Conservation (phyloP, 1,140 invertebrate genomes). For the Wasmannia auropunctata region DNA sequence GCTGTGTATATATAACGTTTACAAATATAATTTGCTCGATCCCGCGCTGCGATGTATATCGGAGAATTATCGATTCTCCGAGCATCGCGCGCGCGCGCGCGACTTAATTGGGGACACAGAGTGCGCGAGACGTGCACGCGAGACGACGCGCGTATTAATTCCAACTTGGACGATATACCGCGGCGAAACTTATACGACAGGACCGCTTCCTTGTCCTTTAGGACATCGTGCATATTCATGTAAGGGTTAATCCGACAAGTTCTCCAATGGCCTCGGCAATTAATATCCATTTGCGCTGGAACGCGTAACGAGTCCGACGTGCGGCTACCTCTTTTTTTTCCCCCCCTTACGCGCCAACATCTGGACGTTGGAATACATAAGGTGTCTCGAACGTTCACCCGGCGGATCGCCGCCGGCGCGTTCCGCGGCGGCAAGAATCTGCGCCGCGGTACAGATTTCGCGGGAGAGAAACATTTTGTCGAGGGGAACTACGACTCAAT, state of each 20-base stretch:
- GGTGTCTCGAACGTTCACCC: constrained; percentile 12
- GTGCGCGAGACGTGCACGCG: neutral
- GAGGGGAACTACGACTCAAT: neutral
- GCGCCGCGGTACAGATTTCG: neutral
- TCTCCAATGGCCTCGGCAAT: constrained; percentile 30
- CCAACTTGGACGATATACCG: constrained; percentile 18
- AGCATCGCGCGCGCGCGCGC: too few species aligned
- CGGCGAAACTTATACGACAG: neutral
- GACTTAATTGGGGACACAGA: neutral
- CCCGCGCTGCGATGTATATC: neutral
- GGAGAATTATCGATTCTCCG: neutral
- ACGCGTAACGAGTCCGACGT: constrained; percentile 37
- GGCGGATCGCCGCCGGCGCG: neutral
- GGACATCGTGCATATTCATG: constrained; percentile 47
- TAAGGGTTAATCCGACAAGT: constrained; percentile 45
- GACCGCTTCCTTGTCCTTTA: constrained; percentile 4
- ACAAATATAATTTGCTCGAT: neutral
- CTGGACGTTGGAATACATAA: neutral
- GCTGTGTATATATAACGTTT: too few species aligned
- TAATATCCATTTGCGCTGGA: constrained; percentile 52
- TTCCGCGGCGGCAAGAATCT: neutral
- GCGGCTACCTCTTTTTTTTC: constrained; percentile 9
- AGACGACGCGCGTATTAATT: neutral
- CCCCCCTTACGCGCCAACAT: constrained; percentile 12
- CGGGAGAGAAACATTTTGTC: neutral